Conservation (phyloP, 64 coral and sea anemone genomes). For the Montipora cactus region DNA sequence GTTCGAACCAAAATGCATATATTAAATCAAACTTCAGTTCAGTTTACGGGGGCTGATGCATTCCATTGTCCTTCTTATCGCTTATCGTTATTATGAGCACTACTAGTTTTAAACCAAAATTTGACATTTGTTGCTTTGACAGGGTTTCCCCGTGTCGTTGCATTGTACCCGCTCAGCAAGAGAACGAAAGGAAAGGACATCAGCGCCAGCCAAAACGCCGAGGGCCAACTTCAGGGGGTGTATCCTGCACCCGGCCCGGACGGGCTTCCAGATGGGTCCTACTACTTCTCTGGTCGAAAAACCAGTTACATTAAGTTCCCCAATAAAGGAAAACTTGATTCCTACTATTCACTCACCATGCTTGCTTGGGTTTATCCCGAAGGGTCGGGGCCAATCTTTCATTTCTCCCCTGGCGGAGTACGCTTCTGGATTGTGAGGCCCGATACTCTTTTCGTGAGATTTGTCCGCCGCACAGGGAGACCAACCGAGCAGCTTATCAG, state of each 20-base stretch:
- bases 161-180: slow-evolving; percentile 76
- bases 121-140: not conserved
- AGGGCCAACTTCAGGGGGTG: slow-evolving; percentile 41
- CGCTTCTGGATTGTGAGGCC: slow-evolving; percentile 76
- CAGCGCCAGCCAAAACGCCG: slow-evolving; percentile 66
- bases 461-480: slow-evolving; percentile 68
- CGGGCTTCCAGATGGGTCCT: slow-evolving; percentile 73
- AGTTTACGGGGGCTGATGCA: no score
- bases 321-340: slow-evolving; percentile 80
- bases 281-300: slow-evolving; percentile 61
- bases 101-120: not conserved
- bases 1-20: no score
- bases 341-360: slow-evolving; percentile 80
- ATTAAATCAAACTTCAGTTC: no score
- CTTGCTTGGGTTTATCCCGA: slow-evolving; percentile 81
- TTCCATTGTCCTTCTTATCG: no score
- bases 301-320: slow-evolving; percentile 86
- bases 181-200: slow-evolving; percentile 73
- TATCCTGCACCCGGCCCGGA: slow-evolving; percentile 75
- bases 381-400: slow-evolving; percentile 85
- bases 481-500: slow-evolving; percentile 13
- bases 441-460: slow-evolving; percentile 54
- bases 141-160: slow-evolving; percentile 82
- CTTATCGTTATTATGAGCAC: no score
- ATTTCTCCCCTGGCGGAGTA: slow-evolving; percentile 76